Percentiles rank a stretch among this genome's conserved stretches.
phyloP scores from a whole-genome alignment of 1,140 invertebrate genomes.

The Ptiloglossa arizonensis region DNA sequence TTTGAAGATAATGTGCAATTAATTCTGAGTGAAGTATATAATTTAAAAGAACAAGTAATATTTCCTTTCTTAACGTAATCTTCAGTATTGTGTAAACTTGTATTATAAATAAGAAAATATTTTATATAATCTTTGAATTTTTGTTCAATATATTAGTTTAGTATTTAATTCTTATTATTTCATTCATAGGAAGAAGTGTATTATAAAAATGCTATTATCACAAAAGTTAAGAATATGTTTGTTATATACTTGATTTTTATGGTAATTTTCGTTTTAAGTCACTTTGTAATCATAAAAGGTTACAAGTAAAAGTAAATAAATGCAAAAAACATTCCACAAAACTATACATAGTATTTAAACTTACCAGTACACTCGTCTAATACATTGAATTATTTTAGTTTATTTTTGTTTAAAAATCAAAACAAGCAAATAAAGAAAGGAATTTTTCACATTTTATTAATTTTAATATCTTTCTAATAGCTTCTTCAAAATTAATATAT shows the following conservation, averaged over 20 bases:
- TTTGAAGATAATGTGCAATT: neutral
- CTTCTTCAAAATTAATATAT: too few relatives aligned
- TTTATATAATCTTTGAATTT: neutral
- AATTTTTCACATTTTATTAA: neutral
- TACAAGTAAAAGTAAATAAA: neutral
- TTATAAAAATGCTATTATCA: neutral
- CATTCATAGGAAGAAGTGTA: neutral
- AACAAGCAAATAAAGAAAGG: neutral
- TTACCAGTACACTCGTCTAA: neutral
- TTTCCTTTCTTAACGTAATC: neutral
- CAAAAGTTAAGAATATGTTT: neutral
- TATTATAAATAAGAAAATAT: too few relatives aligned
- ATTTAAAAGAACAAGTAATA: neutral
- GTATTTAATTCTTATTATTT: conserved; percentile 6
- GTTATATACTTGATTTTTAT: neutral
- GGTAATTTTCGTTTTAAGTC: neutral
- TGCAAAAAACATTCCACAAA: neutral
- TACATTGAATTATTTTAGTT: neutral
- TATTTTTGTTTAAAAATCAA: neutral
- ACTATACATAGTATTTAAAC: neutral
- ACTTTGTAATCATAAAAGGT: neutral
- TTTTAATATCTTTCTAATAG: neutral
- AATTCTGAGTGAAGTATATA: neutral
- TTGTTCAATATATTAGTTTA: neutral
- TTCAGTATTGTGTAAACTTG: neutral